Base-by-base conservation (phyloP, 2,797 vertebrate genomes). In the Semotilus atromaculatus region DNA sequence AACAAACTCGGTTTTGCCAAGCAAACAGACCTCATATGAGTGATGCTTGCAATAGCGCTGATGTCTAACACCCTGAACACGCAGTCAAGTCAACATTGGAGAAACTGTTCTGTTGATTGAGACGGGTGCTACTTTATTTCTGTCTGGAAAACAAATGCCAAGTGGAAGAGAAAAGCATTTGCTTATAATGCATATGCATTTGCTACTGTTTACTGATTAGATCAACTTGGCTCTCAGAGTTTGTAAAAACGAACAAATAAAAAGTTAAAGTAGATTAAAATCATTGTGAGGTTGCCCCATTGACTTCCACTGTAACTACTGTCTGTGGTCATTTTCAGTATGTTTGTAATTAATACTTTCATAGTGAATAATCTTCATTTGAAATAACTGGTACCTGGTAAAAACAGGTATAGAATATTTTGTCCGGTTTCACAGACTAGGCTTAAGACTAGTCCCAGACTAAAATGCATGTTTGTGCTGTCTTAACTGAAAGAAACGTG, bases 1-100 rank as follows among this genome's bases (percentile, higher is more conserved):
- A 55, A 80, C 79, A 68, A 67, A 51, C 62, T 77, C 1, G 29
- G 11, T 74, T 74, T 74, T 74, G 72, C 72, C 72, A 74, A 34
- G 45, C 45, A 74, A 75, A 75, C 72, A 75, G 72, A 75, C 19
- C 48, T n/a, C 8, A 29, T 60, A 19, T 43, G 55, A 77, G 75
- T 1, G 8, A 62, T 62, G 55, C 75, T 62, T 60, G 55, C 55
- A 62, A 43, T 58, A n/a, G 7, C 21, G 51, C 51, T 36, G 73
- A 75, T 77, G 9, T 60, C 34, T 40, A 29, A 77, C 75, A 62
- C 36, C 1, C 36, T 18, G 36, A 77, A 77, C 55, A 60, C 1
- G 36, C 55, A 26, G n/a, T 29, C 36, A 62, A 77, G n/a, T 43
- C 55, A 62, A 77, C 36, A 43, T 36, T 29, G 16, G 23, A 26